phyloP scores from a whole-genome alignment of 2,113 vertebrate genomes.

The Copsychus sechellarum region DNA sequence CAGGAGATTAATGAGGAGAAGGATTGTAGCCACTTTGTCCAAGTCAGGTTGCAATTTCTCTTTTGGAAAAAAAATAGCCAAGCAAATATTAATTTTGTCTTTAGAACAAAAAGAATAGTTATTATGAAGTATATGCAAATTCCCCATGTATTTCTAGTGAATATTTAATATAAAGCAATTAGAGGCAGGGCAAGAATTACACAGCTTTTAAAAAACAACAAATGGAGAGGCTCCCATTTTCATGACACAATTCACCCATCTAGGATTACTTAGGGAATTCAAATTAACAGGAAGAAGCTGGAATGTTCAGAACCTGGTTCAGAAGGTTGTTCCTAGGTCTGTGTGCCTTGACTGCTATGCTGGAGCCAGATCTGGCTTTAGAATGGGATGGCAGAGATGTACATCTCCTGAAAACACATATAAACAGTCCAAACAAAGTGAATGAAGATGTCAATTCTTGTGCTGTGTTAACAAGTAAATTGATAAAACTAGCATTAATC shows the following conservation, averaged over 20 bases:
- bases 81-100: neutral
- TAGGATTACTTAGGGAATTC: neutral
- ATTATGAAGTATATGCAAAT: neutral
- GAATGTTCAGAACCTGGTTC: neutral
- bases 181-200: neutral
- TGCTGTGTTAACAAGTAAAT: neutral
- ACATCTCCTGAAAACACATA: neutral
- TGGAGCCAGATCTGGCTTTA: neutral
- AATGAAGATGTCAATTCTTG: neutral
- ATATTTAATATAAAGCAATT: constrained; percentile 20
- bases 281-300: neutral
- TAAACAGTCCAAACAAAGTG: neutral
- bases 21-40: neutral
- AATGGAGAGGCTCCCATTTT: neutral
- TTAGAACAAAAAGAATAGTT: neutral
- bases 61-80: neutral
- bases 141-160: neutral
- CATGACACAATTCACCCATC: neutral
- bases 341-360: rapidly evolving
- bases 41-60: neutral
- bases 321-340: neutral
- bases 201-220: neutral
- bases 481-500: neutral
- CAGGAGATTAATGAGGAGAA: neutral
- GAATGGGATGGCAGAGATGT: neutral